These are phyloP conservation scores for Saccostrea echinata DNA, from an alignment of 1,140 invertebrate species.

Conservation along the genomic window DNA sequence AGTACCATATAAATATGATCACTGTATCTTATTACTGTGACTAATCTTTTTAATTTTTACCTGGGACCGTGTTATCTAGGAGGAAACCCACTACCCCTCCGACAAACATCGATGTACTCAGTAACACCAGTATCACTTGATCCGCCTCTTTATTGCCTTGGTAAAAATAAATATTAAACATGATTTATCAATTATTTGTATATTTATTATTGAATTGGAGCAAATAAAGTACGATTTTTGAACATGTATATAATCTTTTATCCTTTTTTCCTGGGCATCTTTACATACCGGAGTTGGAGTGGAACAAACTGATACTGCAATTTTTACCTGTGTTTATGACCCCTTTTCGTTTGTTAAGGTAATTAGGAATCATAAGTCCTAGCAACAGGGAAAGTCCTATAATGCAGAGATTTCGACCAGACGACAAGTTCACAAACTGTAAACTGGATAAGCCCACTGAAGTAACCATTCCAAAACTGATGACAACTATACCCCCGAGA, in stretches of 20 bases:
- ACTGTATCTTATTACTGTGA: background rate
- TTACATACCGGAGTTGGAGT: background rate
- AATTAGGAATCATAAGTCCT: slow-evolving; percentile 82
- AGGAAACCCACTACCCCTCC: slow-evolving; percentile 89
- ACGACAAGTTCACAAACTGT: slow-evolving; percentile 77
- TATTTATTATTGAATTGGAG: background rate
- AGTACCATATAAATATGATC: too few relatives aligned
- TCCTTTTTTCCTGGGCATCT: background rate
- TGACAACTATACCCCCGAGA: slow-evolving; percentile 83
- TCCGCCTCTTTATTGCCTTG: slow-evolving; percentile 82
- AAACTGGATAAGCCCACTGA: slow-evolving; percentile 75
- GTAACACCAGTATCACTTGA: slow-evolving; percentile 87
- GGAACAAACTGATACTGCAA: background rate
- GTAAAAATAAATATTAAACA: slow-evolving; percentile 47
- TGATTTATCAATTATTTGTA: background rate
- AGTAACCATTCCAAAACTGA: slow-evolving; percentile 79
- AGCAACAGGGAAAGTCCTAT: slow-evolving; percentile 79
- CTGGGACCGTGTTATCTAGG: slow-evolving; percentile 92
- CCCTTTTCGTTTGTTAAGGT: slow-evolving; percentile 83
- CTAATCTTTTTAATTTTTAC: slow-evolving; percentile 80
- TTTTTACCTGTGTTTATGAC: slow-evolving; percentile 85
- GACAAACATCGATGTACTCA: slow-evolving; percentile 91
- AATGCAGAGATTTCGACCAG: slow-evolving; percentile 79
- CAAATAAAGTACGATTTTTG: background rate
- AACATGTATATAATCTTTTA: background rate